A percentile compares a stretch with the other conserved stretches of the same genome.
These are phyloP conservation scores for Staurois parvus DNA, from an alignment of 2,797 vertebrate species.

Conservation along the genomic window DNA sequence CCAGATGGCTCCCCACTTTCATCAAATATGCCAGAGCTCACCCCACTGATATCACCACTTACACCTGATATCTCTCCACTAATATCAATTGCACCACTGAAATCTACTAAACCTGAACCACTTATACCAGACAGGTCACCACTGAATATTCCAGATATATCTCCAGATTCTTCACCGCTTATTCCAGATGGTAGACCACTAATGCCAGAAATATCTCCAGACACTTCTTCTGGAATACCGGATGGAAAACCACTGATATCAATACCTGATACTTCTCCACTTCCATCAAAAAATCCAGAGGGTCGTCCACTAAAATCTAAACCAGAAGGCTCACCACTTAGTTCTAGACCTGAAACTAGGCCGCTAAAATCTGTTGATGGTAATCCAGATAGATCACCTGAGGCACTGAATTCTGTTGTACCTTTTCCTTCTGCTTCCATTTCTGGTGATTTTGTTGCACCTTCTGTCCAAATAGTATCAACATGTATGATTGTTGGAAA, in stretches of 20 bases:
- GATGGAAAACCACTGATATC: conserved; percentile 73
- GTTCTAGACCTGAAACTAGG: conserved; percentile 73
- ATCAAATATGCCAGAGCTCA: conserved; percentile 66
- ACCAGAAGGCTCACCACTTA: conserved; percentile 52
- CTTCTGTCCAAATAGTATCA: conserved; percentile 76
- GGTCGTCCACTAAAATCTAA: conserved; percentile 72
- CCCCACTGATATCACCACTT: conserved; percentile 67
- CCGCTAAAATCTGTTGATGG: conserved; percentile 71
- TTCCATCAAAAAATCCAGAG: conserved; percentile 73
- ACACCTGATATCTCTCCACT: conserved; percentile 63
- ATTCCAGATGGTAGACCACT: conserved; percentile 69
- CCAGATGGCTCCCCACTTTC: conserved; percentile 72
- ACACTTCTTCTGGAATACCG: conserved; percentile 76
- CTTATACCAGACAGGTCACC: conserved; percentile 68
- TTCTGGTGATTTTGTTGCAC: conserved; percentile 67
- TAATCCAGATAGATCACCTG: conserved; percentile 73
- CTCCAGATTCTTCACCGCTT: conserved; percentile 74
- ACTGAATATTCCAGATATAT: conserved; percentile 68
- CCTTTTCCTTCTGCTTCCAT: conserved; percentile 80
- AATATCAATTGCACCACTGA: conserved; percentile 72
- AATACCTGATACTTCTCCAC: conserved; percentile 74
- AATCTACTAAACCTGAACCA: conserved; percentile 67
- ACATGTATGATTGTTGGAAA: conserved; percentile 74
- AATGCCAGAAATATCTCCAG: conserved; percentile 75
- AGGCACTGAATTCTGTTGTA: conserved; percentile 76